Evolutionary conservation across 2,797 vertebrate species (phyloP).

Genomic region (Periophthalmus magnuspinnatus): DNA sequence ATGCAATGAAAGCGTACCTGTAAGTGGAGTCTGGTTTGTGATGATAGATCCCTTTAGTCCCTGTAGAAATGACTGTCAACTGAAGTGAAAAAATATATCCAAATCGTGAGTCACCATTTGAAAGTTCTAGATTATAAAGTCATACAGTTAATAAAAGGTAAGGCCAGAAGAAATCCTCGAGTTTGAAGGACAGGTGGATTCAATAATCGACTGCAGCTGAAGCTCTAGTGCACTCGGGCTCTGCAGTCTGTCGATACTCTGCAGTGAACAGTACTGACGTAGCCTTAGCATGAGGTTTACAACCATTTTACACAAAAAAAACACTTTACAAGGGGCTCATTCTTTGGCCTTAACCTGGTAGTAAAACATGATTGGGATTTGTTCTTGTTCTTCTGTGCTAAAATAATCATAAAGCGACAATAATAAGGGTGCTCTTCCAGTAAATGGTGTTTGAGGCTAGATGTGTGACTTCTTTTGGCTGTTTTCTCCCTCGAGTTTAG

Average conservation of each 20-base stretch:
- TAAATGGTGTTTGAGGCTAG: conserved; percentile 1
- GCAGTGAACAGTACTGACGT: conserved; percentile 52
- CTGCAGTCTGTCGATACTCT: conserved; percentile 46
- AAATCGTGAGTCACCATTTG: conserved; percentile 23
- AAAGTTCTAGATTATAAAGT: not conserved
- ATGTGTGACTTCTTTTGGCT: conserved; percentile 44
- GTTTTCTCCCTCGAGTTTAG: conserved; percentile 34
- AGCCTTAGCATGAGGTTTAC: not conserved
- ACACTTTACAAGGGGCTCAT: not conserved
- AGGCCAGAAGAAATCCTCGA: conserved; percentile 29
- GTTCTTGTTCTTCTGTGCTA: conserved; percentile 28
- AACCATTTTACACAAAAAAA: not conserved
- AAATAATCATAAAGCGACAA: not conserved
- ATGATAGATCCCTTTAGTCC: conserved; percentile 57
- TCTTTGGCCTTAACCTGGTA: not conserved
- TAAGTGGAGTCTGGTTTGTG: conserved; percentile 65
- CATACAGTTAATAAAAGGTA: conserved; percentile 15
- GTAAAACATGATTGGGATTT: conserved; percentile 28
- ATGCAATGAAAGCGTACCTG: conserved; percentile 52
- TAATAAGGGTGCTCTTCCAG: not conserved
- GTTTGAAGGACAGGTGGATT: conserved; percentile 53
- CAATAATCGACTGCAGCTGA: conserved; percentile 64
- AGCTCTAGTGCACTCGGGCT: conserved; percentile 62
- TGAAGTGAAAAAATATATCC: conserved; percentile 7
- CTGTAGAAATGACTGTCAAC: conserved; percentile 33